phyloP scores from a whole-genome alignment of 2,113 vertebrate genomes.

The Mus pahari region DNA sequence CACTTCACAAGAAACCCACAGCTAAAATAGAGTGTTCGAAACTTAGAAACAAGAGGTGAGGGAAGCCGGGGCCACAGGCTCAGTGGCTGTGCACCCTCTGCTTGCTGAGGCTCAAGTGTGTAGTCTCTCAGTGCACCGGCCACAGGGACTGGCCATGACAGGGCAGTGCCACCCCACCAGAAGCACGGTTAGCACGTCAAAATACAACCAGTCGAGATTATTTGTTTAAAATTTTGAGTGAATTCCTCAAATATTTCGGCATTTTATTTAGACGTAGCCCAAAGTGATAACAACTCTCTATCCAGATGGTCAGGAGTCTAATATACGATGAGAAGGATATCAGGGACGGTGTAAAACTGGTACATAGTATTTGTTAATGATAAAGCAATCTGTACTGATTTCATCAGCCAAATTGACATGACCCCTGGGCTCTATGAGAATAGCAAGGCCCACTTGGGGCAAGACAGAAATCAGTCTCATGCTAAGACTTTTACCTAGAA shows the following conservation, averaged over 20 bases:
- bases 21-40: not conserved
- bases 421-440: not conserved
- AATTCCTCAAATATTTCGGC: conserved; percentile 61
- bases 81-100: not conserved
- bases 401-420: conserved; percentile 29
- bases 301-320: conserved; percentile 51
- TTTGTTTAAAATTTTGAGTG: conserved; percentile 47
- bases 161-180: not conserved
- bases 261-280: conserved; percentile 20
- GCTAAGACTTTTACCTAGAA: not conserved
- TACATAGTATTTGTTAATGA: conserved; percentile 9
- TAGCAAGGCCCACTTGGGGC: not conserved
- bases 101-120: not conserved
- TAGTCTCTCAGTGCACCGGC: not conserved
- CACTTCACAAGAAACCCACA: not conserved
- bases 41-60: not conserved
- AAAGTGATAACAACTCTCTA: conserved; percentile 58
- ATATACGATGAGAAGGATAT: not conserved
- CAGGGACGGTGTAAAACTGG: conserved; percentile 25
- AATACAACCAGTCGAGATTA: not conserved
- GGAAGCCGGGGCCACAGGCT: not conserved
- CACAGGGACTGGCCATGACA: not conserved
- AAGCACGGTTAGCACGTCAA: not conserved
- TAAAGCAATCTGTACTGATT: conserved; percentile 35
- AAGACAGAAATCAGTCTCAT: not conserved